phyloP scores from a whole-genome alignment of 2,113 vertebrate species.

The Oxyruncus cristatus region DNA sequence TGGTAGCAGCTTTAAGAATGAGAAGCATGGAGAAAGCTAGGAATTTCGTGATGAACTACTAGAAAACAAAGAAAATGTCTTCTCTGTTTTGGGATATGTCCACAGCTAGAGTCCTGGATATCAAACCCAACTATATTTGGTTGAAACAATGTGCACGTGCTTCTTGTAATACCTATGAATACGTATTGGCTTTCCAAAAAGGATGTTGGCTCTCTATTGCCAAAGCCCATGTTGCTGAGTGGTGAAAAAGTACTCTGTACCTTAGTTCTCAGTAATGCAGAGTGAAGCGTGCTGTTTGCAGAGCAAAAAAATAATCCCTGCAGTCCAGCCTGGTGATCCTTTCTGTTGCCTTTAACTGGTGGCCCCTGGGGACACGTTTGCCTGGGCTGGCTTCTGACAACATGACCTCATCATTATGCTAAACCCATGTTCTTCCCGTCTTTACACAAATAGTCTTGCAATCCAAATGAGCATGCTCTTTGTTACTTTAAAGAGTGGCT shows the following conservation, averaged over 20 bases:
- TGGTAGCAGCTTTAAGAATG: neutral
- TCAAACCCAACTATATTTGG: neutral
- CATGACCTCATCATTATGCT: neutral
- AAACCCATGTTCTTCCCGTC: slow-evolving; percentile 37
- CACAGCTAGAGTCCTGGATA: neutral
- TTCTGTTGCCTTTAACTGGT: neutral
- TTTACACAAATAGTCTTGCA: neutral
- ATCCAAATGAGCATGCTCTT: slow-evolving; percentile 10
- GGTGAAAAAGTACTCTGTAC: neutral
- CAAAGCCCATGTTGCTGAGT: neutral
- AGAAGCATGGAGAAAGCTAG: neutral
- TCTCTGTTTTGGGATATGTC: neutral
- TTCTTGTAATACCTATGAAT: neutral
- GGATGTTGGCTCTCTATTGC: neutral
- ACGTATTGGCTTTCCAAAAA: neutral
- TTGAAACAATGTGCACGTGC: neutral
- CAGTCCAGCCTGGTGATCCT: neutral
- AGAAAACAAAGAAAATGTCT: neutral
- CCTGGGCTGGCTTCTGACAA: neutral
- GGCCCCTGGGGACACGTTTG: neutral
- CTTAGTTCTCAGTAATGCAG: neutral
- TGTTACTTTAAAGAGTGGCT: slow-evolving; percentile 48
- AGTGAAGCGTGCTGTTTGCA: neutral
- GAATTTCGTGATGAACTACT: neutral
- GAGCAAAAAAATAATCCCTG: neutral